Conservation (phyloP, 2,888 invertebrate genomes). For the Exocentrus adspersus region DNA sequence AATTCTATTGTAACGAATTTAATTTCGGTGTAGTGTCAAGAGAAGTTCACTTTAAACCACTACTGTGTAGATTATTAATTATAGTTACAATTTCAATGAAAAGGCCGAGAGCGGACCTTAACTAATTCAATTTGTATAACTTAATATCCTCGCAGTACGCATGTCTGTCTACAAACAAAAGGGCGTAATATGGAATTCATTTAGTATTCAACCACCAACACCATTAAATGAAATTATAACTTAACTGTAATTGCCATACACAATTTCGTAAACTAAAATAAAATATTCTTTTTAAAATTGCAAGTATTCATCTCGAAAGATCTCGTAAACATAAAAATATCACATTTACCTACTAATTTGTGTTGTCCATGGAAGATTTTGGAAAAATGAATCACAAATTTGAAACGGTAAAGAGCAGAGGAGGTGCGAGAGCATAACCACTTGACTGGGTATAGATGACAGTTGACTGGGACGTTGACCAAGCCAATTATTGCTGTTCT, state of each 20-base stretch:
- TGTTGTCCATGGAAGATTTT: no score
- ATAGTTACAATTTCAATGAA: conserved; percentile 41
- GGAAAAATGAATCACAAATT: no score
- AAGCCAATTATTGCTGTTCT: no score
- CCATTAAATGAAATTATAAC: conserved; percentile 46
- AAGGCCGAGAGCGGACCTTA: conserved; percentile 42
- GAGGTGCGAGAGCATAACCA: no score
- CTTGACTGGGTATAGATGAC: no score
- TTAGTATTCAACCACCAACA: conserved; percentile 45
- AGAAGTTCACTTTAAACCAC: conserved; percentile 32
- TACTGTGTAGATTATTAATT: conserved; percentile 37
- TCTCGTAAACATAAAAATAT: no score
- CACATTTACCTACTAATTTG: no score
- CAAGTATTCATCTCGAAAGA: neutral
- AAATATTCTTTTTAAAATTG: conserved; percentile 15
- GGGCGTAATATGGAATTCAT: conserved; percentile 41
- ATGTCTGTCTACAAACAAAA: conserved; percentile 47
- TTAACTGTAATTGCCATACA: conserved; percentile 43
- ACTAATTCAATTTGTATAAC: conserved; percentile 45
- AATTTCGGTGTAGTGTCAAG: conserved; percentile 27
- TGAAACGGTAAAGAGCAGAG: no score
- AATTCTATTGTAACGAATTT: conserved; percentile 29
- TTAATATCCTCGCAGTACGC: conserved; percentile 43
- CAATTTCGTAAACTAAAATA: conserved; percentile 32
- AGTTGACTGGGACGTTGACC: no score